Evolutionary conservation across 2,113 vertebrate species (phyloP).

Genomic region (Ifrita kowaldi): DNA sequence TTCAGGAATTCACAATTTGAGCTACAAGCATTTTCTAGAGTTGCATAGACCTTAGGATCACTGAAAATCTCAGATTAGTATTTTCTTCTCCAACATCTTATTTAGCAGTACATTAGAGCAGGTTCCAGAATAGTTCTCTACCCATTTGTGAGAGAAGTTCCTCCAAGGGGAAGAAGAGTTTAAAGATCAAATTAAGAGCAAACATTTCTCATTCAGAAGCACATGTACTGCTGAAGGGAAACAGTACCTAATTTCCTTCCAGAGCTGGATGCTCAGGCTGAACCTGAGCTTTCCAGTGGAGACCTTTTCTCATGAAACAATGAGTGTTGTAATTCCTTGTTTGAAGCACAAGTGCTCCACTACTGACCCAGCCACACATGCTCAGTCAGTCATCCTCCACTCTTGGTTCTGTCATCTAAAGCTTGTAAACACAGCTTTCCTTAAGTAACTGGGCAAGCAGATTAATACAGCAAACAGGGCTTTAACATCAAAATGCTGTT

Average conservation of each 20-base stretch:
- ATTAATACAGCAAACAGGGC: not conserved
- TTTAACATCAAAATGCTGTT: not conserved
- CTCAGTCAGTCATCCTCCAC: not conserved
- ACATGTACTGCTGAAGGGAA: not conserved
- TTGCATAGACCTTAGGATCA: not conserved
- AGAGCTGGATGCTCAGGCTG: not conserved
- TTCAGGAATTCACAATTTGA: not conserved
- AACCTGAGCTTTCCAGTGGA: not conserved
- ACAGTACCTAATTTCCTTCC: not conserved
- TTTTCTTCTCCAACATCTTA: not conserved
- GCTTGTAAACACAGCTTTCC: not conserved
- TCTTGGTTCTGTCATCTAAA: not conserved
- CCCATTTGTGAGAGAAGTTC: not conserved
- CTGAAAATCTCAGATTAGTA: not conserved
- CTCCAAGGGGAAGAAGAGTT: not conserved
- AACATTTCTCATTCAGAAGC: not conserved
- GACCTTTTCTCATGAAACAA: not conserved
- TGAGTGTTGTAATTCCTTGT: accelerated
- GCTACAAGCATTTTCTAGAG: not conserved
- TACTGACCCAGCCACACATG: not conserved
- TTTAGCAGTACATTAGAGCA: not conserved
- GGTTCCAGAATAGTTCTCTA: not conserved
- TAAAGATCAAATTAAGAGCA: not conserved
- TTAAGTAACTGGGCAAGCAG: not conserved
- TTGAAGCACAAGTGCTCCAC: not conserved